Evolutionary conservation across 2,113 vertebrate genomes (phyloP).

Genomic region (Hassar affinis): DNA sequence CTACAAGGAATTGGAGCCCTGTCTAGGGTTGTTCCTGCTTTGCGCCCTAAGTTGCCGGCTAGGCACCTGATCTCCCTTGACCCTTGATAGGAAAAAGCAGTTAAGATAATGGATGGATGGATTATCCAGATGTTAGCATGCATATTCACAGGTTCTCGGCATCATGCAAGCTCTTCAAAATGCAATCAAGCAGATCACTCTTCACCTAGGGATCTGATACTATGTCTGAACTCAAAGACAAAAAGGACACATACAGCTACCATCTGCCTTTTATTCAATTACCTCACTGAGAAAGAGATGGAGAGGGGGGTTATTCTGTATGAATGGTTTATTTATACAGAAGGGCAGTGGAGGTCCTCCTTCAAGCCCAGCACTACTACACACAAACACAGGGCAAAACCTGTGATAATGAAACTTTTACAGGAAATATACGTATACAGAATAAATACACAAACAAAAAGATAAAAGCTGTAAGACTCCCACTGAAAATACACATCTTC

Average conservation of each 20-base stretch:
- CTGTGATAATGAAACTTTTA: not conserved
- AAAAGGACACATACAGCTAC: constrained; percentile 3
- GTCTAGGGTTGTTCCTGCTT: too few species aligned
- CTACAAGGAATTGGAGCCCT: too few species aligned
- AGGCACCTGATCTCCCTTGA: too few species aligned
- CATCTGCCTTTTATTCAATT: constrained; percentile 27
- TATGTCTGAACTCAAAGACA: constrained; percentile 36
- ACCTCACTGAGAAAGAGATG: not conserved
- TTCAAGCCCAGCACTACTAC: constrained; percentile 1
- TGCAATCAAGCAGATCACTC: constrained; percentile 26
- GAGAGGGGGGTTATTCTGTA: too few species aligned
- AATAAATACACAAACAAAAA: not conserved
- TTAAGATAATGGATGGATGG: too few species aligned
- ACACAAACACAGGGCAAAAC: constrained; percentile 4
- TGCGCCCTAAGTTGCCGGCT: too few species aligned
- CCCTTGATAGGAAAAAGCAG: too few species aligned
- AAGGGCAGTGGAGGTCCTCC: not conserved
- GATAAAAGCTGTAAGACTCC: too few species aligned
- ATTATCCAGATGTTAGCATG: not conserved
- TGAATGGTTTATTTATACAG: constrained; percentile 9
- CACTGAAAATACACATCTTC: not conserved
- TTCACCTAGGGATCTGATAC: constrained; percentile 10
- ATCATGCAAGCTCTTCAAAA: constrained; percentile 16
- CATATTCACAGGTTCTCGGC: not conserved
- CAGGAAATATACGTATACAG: not conserved